These are phyloP conservation scores for Ia io DNA, from an alignment of 2,113 vertebrate genomes.

Conservation along the genomic window DNA sequence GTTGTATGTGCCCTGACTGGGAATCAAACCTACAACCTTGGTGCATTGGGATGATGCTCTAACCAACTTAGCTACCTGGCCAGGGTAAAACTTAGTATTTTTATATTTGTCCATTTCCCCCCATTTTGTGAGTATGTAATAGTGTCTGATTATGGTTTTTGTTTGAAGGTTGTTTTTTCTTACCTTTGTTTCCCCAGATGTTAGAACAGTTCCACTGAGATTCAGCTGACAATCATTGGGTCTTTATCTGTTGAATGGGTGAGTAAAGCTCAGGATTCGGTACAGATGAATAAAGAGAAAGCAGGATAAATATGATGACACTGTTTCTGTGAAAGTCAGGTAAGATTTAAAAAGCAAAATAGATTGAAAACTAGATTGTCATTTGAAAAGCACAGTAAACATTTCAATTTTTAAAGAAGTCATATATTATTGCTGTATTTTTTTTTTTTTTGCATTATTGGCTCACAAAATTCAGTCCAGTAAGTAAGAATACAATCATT, in stretches of 20 bases:
- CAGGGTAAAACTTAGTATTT: not conserved
- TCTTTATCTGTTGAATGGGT: not conserved
- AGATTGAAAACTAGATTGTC: not conserved
- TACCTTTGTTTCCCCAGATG: not conserved
- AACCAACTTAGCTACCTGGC: not conserved
- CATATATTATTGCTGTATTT: not conserved
- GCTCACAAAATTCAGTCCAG: not conserved
- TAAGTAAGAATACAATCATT: not conserved
- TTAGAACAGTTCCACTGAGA: not conserved
- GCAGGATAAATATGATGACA: not conserved
- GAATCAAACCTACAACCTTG: not conserved
- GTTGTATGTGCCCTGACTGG: not conserved
- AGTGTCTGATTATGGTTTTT: not conserved
- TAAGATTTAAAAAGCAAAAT: not conserved
- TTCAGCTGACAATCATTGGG: not conserved
- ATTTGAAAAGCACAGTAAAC: not conserved
- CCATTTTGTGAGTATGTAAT: not conserved
- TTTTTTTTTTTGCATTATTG: not conserved
- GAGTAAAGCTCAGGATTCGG: not conserved
- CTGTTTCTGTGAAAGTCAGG: not conserved
- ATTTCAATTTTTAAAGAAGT: not conserved
- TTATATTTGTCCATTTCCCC: not conserved
- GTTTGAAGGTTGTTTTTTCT: not conserved
- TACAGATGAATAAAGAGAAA: not conserved
- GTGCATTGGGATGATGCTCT: not conserved